phyloP scores from a whole-genome alignment of 2,113 vertebrate genomes.

The Lasiurus cinereus region DNA sequence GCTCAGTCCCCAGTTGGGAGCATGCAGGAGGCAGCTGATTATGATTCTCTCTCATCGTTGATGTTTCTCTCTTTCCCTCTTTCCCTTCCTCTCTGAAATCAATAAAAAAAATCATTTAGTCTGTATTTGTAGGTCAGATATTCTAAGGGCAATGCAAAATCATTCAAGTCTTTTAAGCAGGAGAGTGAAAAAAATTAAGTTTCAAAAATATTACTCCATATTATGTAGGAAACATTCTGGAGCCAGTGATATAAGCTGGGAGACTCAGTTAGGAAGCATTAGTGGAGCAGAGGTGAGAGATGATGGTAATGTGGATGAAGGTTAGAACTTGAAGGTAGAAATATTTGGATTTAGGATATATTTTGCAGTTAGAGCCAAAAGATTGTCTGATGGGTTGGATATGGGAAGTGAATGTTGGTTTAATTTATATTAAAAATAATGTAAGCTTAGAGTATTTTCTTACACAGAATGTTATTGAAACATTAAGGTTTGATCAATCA shows the following conservation, averaged over 20 bases:
- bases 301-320: not conserved
- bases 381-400: not conserved
- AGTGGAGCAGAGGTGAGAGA: not conserved
- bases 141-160: not conserved
- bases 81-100: too few relatives aligned
- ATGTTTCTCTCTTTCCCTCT: too few relatives aligned
- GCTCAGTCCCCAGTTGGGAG: too few relatives aligned
- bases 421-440: constrained; percentile 7
- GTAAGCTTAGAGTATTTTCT: not conserved
- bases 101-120: not conserved
- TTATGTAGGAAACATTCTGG: not conserved
- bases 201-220: not conserved
- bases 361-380: not conserved
- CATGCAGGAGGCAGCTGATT: too few relatives aligned
- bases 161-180: constrained; percentile 1
- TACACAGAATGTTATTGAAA: not conserved
- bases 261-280: not conserved
- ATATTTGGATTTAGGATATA: not conserved
- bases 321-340: not conserved
- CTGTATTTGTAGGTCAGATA: not conserved
- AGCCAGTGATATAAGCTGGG: not conserved
- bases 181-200: not conserved
- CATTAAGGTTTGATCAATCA: not conserved
- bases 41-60: too few relatives aligned
- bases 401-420: not conserved